Evolutionary conservation across 2,113 vertebrate species (phyloP).

Genomic region (Acinonyx jubatus): DNA sequence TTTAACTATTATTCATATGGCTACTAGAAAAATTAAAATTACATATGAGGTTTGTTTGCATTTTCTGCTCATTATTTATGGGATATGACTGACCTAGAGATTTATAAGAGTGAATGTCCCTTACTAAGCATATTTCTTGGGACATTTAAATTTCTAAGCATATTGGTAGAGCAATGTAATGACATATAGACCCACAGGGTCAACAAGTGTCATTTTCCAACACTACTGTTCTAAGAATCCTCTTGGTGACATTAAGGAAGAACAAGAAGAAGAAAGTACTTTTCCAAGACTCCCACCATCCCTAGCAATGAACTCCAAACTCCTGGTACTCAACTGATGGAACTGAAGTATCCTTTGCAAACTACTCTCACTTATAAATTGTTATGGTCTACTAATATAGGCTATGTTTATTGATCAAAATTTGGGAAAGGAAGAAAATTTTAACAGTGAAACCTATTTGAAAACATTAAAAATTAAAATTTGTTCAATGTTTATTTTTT

Average conservation of each 20-base stretch:
- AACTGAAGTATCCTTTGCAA: neutral
- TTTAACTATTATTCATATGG: neutral
- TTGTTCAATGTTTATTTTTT: too few relatives aligned
- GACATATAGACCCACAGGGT: neutral
- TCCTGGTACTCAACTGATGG: neutral
- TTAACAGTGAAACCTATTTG: neutral
- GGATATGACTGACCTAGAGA: neutral
- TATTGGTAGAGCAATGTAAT: neutral
- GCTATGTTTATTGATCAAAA: neutral
- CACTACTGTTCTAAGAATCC: neutral
- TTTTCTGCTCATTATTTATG: neutral
- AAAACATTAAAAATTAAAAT: neutral
- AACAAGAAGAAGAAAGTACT: neutral
- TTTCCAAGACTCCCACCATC: neutral
- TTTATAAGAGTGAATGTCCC: neutral
- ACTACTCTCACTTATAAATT: neutral
- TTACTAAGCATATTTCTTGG: neutral
- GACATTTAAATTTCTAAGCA: neutral
- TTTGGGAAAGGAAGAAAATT: slow-evolving; percentile 14
- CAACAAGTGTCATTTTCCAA: neutral
- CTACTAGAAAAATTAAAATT: neutral
- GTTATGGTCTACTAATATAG: neutral
- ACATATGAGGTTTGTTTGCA: neutral
- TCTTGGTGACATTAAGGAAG: neutral
- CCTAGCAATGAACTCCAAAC: neutral